Percentiles rank a stretch among this genome's conserved stretches.
phyloP scores from a whole-genome alignment of 1,140 invertebrate genomes.

The Laupala kohalensis region DNA sequence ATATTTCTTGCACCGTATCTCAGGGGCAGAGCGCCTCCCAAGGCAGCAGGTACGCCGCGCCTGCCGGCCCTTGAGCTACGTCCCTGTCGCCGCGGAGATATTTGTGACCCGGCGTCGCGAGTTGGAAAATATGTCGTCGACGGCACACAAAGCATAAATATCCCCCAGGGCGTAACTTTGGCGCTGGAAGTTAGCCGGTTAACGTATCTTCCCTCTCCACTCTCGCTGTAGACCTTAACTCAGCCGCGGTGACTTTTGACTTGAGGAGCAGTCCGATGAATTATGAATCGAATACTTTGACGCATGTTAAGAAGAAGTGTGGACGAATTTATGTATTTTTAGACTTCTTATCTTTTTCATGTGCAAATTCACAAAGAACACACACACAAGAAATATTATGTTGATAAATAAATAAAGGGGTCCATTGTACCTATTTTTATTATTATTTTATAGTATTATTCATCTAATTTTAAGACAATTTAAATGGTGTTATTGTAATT shows the following conservation, averaged over 20 bases:
- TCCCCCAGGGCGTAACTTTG: neutral
- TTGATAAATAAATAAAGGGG: no score
- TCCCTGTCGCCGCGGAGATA: neutral
- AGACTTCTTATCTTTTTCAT: no score
- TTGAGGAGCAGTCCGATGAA: no score
- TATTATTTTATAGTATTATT: no score
- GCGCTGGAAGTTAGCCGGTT: neutral
- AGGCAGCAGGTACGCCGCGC: neutral
- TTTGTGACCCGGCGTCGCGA: neutral
- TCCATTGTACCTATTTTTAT: no score
- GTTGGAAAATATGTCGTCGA: neutral
- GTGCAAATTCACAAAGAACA: no score
- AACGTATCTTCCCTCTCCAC: neutral
- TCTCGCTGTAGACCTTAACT: neutral
- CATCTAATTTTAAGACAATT: no score
- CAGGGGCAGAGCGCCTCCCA: neutral
- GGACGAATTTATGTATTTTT: no score
- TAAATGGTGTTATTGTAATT: no score
- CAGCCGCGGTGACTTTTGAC: neutral
- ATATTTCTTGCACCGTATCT: neutral
- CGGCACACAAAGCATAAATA: neutral
- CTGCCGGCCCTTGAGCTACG: neutral
- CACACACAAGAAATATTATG: no score
- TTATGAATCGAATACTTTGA: no score
- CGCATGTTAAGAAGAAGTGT: no score